These are phyloP conservation scores for Polydrusus tereticollis DNA, from an alignment of 2,888 invertebrate species.

Conservation along the genomic window DNA sequence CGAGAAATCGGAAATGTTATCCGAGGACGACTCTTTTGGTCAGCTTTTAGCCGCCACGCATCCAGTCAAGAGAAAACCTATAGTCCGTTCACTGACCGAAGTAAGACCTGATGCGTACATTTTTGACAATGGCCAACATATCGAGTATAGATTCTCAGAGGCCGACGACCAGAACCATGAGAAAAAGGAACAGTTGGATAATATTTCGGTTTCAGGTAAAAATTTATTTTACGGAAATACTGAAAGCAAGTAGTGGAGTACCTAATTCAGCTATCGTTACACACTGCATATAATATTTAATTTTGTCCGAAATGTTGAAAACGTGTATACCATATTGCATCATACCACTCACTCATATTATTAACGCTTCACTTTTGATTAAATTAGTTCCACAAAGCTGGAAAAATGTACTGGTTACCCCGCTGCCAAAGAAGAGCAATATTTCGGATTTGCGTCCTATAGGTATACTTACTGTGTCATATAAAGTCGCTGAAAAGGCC, in stretches of 20 bases:
- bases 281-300: constrained; percentile 1
- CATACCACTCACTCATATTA: too few species aligned
- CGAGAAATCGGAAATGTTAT: constrained; percentile 68
- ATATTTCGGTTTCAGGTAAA: constrained; percentile 60
- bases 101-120: constrained; percentile 73
- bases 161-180: constrained; percentile 75
- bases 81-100: constrained; percentile 75
- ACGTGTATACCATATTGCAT: too few species aligned
- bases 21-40: constrained; percentile 61
- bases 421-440: too few species aligned
- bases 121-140: constrained; percentile 73
- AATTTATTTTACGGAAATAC: not conserved
- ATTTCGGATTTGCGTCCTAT: too few species aligned
- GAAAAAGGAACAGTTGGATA: constrained; percentile 57
- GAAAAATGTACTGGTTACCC: too few species aligned
- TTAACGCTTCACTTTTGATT: too few species aligned
- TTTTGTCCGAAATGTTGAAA: too few species aligned
- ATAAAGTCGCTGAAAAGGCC: too few species aligned
- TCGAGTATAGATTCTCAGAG: constrained; percentile 77
- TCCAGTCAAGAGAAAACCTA: constrained; percentile 56
- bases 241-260: too few species aligned
- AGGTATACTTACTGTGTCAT: too few species aligned
- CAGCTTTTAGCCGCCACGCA: constrained; percentile 64
- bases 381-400: too few species aligned
- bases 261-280: too few species aligned